Evolutionary conservation across 37 sponge, comb jelly and placozoan genomes (phyloP), one percentile per base, ranked within the genome.

Genomic region (Geodia barretti): DNA sequence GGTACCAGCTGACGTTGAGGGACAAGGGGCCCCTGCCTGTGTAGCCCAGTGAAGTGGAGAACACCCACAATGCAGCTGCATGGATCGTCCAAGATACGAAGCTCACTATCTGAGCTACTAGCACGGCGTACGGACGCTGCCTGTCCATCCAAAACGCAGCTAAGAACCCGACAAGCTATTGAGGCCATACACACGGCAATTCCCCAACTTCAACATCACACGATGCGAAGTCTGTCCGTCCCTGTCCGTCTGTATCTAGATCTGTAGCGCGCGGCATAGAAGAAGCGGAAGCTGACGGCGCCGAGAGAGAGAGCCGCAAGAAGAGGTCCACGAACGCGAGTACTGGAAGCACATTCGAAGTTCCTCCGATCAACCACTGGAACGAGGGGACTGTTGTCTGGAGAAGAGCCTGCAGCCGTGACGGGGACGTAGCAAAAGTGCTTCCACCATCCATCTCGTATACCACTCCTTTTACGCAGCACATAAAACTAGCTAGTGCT

Each of bases 301-400:
- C n/a, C 81, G 54, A 35, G 82, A 67, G 24, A 39, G 31, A 0
- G 60, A 9, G 2, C 72, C 36, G 20, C n/a, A n/a, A n/a, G n/a
- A n/a, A n/a, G n/a, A n/a, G n/a, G n/a, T 59, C 68, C 25, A 63
- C 29, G 34, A 92, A 72, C 4, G 59, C 62, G 11, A 87, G 30
- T 92, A 65, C 60, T 88, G 77, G 41, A 92, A 88, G 59, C 93
- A 92, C 4, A 88, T 63, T 70, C 89, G 71, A 92, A 88, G 43
- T 81, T 26, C 71, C 71, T 4, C 80, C 71, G 29, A 68, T 11
- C 93, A 89, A 92, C 36, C 76, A 61, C 17, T 28, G 65, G 72
- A 92, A 92, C 20, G 7, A 14, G 54, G 54, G 14, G 14, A 47
- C 54, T 47, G 54, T 17, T 14, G 54, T 47, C 14, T 47, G 54